A percentile compares a stretch with the other conserved stretches of the same genome.
These are phyloP conservation scores for Leptatherina wallacei DNA, from an alignment of 2,797 vertebrate species.

Conservation along the genomic window DNA sequence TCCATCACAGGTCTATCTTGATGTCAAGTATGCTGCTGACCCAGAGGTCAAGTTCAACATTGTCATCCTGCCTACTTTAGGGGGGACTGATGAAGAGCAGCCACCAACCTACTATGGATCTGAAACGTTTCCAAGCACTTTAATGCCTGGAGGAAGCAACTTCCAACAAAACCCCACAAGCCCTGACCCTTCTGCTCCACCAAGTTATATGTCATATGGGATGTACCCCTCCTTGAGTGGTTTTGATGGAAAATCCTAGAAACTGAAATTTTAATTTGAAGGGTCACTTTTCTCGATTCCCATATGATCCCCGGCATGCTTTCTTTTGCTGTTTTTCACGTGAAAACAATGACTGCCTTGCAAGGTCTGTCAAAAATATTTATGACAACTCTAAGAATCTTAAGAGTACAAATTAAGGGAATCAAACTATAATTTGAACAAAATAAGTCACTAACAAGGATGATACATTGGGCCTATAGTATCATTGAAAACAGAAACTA, in stretches of 20 bases:
- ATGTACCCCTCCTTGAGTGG: constrained; percentile 34
- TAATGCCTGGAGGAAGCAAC: constrained; percentile 8
- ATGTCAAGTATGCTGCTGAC: constrained; percentile 71
- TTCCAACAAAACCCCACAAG: constrained; percentile 18
- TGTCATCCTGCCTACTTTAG: constrained; percentile 57
- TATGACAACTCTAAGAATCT: no score
- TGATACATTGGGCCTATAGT: neutral
- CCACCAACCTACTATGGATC: constrained; percentile 24
- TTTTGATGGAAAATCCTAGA: constrained; percentile 17
- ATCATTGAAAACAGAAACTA: no score
- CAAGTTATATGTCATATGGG: constrained; percentile 32
- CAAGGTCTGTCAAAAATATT: no score
- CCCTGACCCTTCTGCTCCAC: constrained; percentile 13
- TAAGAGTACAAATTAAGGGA: no score
- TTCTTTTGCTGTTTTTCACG: no score
- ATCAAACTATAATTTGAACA: no score
- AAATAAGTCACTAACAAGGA: neutral
- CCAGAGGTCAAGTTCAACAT: constrained; percentile 75
- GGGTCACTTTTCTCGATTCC: no score
- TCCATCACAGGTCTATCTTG: constrained; percentile 69
- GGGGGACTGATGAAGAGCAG: neutral
- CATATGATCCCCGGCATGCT: no score
- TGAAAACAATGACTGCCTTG: no score
- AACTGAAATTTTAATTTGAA: neutral
- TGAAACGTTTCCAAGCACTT: constrained; percentile 10